These are phyloP conservation scores for Lacerta viridis DNA, from an alignment of 2,797 vertebrate species.

Conservation along the genomic window DNA sequence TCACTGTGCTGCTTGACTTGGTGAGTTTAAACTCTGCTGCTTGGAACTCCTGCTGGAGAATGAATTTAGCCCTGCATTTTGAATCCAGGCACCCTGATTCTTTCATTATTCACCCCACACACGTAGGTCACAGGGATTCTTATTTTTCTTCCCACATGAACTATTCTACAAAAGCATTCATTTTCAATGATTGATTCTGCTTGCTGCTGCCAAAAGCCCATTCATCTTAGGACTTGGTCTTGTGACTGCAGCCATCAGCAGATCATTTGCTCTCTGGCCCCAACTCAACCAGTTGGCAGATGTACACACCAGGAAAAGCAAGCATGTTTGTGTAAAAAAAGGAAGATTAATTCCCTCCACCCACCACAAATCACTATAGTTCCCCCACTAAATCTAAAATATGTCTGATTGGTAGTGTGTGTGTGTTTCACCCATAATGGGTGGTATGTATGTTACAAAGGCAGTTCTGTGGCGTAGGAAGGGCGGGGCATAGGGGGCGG, in stretches of 20 bases:
- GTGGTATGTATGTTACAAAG: background rate
- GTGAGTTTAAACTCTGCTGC: too few relatives aligned
- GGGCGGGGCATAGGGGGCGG: too few relatives aligned
- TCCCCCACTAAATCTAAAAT: background rate
- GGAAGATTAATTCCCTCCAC: background rate
- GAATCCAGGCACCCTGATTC: too few relatives aligned
- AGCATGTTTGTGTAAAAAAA: background rate
- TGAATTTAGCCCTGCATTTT: too few relatives aligned
- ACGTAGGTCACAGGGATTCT: too few relatives aligned
- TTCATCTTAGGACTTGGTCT: background rate
- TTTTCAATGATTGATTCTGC: background rate
- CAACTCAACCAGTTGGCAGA: background rate
- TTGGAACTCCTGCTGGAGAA: too few relatives aligned
- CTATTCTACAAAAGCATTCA: background rate
- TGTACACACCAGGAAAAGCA: background rate
- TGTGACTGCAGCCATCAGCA: background rate
- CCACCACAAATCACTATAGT: background rate
- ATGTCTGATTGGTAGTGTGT: background rate
- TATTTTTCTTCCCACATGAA: background rate
- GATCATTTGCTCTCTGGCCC: background rate
- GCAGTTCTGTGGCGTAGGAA: too few relatives aligned
- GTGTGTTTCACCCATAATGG: background rate
- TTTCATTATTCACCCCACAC: too few relatives aligned
- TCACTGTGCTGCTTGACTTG: too few relatives aligned
- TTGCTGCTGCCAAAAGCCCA: background rate